A percentile compares a stretch with the other conserved stretches of the same genome.
phyloP scores from a whole-genome alignment of 2,113 vertebrate species.

The Myotis yumanensis region DNA sequence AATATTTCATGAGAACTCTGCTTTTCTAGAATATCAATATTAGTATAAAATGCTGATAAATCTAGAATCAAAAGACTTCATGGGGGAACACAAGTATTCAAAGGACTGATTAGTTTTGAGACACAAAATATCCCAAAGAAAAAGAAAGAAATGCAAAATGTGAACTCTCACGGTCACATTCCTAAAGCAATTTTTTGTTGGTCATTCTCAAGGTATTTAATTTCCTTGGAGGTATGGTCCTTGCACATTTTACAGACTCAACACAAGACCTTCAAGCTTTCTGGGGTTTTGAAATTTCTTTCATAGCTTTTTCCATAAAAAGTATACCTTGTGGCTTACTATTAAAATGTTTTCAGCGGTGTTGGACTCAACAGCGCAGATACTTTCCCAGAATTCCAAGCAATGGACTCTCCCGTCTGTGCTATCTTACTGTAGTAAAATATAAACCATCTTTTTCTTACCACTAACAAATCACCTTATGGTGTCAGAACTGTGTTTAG shows the following conservation, averaged over 20 bases:
- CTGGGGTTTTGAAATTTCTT: not conserved
- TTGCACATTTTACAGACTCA: not conserved
- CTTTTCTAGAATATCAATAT: conserved; percentile 9
- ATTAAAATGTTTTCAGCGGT: conserved; percentile 18
- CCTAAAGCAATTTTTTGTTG: not conserved
- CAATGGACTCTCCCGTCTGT: not conserved
- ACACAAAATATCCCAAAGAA: not conserved
- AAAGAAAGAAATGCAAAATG: not conserved
- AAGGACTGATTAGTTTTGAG: not conserved
- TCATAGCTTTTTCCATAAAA: not conserved
- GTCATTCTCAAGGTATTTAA: not conserved
- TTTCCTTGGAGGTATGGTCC: not conserved
- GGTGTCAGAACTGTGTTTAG: conserved; percentile 72
- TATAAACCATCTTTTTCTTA: conserved; percentile 61
- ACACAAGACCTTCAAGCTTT: not conserved
- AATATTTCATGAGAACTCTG: not conserved
- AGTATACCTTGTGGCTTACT: not conserved
- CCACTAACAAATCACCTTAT: conserved; percentile 67
- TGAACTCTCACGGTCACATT: not conserved
- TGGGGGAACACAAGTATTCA: not conserved
- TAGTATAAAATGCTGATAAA: not conserved
- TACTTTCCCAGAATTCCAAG: not conserved
- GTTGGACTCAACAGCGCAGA: conserved; percentile 10
- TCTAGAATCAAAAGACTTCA: not conserved
- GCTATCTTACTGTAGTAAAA: conserved; percentile 42